Evolutionary conservation across 2,113 vertebrate genomes (phyloP), one percentile per base, ranked within the genome.

Genomic region (Ivindomyrus marchei): DNA sequence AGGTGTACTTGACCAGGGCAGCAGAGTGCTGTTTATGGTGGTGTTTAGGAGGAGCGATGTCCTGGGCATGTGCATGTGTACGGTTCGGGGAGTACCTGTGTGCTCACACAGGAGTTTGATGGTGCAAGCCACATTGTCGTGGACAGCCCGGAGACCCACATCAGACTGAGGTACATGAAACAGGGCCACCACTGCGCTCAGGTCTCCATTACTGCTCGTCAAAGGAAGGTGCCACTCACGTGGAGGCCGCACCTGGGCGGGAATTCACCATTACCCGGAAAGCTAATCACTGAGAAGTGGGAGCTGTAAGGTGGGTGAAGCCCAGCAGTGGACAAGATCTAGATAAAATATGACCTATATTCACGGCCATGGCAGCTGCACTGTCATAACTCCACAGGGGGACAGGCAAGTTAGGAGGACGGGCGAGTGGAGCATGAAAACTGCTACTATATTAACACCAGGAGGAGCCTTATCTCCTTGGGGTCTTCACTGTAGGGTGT

Each of bases 161-260:
- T 89, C 92, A 87, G 91, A 74, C 50, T 93, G 83, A 13, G 88
- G 90, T 11, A 90, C 70, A 46, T 93, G 89, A 84, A 92, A 88
- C 10, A 92, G 77, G 15, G 90, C 89, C 52, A 91, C 90, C 39
- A 92, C 92, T 19, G 89, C n/a, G 21, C 90, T 62, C 52, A 93
- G 58, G 50, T 87, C 62, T 17, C 66, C 31, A 45, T 47, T 15
- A 62, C 58, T 80, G 50, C 66, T 46, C 24, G 58, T 24, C 42
- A 47, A 45, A 24, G 83, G 80, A 24, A 47, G 84, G 88, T 70
- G 24, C 89, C 66, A 42, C 7, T 21, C 42, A n/a, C 3, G 19
- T 46, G 36, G 15, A 84, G 19, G 42, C 80, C 3, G 3, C 24
- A 36, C 27, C 31, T 13, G 1, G 70, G 70, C 49, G n/a, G 39